Evolutionary conservation across 2,797 vertebrate species (phyloP).

Genomic region (Periophthalmus magnuspinnatus): DNA sequence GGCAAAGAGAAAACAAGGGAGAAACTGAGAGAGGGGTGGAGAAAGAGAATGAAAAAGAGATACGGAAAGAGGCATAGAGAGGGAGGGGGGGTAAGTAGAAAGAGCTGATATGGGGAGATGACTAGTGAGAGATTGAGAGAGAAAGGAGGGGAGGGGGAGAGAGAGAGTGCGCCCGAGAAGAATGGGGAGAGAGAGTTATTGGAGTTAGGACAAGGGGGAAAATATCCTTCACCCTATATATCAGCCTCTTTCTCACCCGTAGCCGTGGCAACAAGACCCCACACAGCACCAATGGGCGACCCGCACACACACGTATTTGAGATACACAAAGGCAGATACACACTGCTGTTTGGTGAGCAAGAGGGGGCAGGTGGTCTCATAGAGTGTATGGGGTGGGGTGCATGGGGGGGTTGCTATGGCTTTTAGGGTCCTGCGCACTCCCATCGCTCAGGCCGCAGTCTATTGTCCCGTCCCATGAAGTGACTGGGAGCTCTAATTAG

Average conservation of each 20-base stretch:
- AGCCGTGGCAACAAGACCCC: slow-evolving; percentile 68
- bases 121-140: background rate
- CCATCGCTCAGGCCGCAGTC: slow-evolving; percentile 71
- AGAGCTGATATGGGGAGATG: background rate
- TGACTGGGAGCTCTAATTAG: slow-evolving; percentile 85
- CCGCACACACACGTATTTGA: slow-evolving; percentile 29
- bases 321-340: slow-evolving; percentile 45
- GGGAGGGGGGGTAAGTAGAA: background rate
- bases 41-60: background rate
- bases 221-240: slow-evolving; percentile 67
- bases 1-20: background rate
- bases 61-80: background rate
- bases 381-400: slow-evolving; percentile 45
- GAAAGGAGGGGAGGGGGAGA: background rate
- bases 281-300: slow-evolving; percentile 59
- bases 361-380: slow-evolving; percentile 68
- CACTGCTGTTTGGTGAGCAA: slow-evolving; percentile 63
- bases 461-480: slow-evolving; percentile 72
- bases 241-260: slow-evolving; percentile 58
- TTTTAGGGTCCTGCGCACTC: slow-evolving; percentile 54
- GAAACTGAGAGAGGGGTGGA: background rate
- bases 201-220: slow-evolving; percentile 45
- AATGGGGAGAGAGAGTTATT: slow-evolving; percentile 28
- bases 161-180: background rate
- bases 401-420: slow-evolving; percentile 60